A percentile compares a stretch with the other conserved stretches of the same genome.
Evolutionary conservation across 1,140 invertebrate species (phyloP).

Genomic region (Meloidogyne floridensis): DNA sequence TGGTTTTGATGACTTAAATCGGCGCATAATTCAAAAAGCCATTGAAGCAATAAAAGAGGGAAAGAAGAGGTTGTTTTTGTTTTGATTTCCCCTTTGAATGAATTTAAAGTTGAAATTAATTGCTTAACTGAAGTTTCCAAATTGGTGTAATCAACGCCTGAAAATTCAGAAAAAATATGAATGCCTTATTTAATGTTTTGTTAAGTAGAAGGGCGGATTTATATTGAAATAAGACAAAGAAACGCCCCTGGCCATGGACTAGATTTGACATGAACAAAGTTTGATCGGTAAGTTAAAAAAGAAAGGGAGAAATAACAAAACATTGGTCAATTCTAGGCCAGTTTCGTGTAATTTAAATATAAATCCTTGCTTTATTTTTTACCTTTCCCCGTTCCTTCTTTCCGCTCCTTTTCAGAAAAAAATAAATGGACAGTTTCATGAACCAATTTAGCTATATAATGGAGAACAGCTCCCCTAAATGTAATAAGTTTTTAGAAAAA

Average conservation of each 20-base stretch:
- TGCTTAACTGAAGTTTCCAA: slow-evolving; percentile 10
- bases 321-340: too few species aligned
- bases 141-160: slow-evolving; percentile 10
- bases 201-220: too few species aligned
- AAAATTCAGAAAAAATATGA: not conserved
- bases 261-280: too few species aligned
- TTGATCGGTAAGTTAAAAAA: too few species aligned
- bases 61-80: not conserved
- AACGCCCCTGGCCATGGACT: too few species aligned
- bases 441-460: slow-evolving; percentile 19
- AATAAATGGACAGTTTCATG: slow-evolving; percentile 29
- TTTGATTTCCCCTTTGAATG: slow-evolving; percentile 1
- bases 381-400: slow-evolving; percentile 21
- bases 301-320: too few species aligned
- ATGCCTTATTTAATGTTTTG: not conserved
- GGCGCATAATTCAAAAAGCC: slow-evolving; percentile 26
- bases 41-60: slow-evolving; percentile 12
- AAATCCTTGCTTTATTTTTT: not conserved
- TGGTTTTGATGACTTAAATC: slow-evolving; percentile 13
- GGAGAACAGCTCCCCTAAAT: slow-evolving; percentile 13
- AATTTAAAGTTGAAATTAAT: slow-evolving; percentile 14
- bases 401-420: slow-evolving; percentile 24
- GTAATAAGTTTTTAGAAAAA: not conserved
- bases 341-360: not conserved
- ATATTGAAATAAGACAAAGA: too few species aligned